Evolutionary conservation across 2,113 vertebrate genomes (phyloP).

Genomic region (Datnioides undecimradiatus): DNA sequence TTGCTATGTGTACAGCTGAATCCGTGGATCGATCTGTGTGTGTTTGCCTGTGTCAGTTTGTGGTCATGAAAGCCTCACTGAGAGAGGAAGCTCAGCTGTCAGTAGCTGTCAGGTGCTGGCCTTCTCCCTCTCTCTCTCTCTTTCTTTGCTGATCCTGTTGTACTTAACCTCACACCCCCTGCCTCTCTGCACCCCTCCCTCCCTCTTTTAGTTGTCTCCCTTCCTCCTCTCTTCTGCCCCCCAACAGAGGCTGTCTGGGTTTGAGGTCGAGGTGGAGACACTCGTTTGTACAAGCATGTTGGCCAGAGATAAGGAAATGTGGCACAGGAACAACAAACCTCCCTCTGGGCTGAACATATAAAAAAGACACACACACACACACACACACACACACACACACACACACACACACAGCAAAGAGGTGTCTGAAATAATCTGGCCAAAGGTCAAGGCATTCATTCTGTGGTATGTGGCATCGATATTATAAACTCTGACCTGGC

Average conservation of each 20-base stretch:
- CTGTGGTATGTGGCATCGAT: not conserved
- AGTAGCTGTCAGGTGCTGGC: constrained; percentile 56
- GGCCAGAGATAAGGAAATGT: constrained; percentile 75
- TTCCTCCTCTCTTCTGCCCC: constrained; percentile 40
- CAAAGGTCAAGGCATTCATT: constrained; percentile 24
- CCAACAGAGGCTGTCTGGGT: constrained; percentile 49
- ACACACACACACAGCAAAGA: not conserved
- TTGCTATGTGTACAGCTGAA: constrained; percentile 32
- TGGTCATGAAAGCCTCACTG: constrained; percentile 61
- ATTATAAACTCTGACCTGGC: not conserved
- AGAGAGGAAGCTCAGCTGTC: constrained; percentile 79
- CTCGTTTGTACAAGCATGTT: constrained; percentile 66
- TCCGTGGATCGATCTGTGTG: constrained; percentile 35
- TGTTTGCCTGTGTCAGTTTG: constrained; percentile 65
- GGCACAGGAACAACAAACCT: constrained; percentile 44
- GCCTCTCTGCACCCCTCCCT: constrained; percentile 12
- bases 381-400: not conserved
- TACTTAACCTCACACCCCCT: constrained; percentile 29
- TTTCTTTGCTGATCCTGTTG: constrained; percentile 48
- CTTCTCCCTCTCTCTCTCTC: constrained; percentile 18
- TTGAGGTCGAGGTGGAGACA: constrained; percentile 63
- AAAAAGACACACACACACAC: not conserved
- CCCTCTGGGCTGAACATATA: constrained; percentile 20
- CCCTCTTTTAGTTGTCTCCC: constrained; percentile 14
- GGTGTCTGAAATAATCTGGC: constrained; percentile 5